Evolutionary conservation across 2,888 invertebrate genomes (phyloP).

Genomic region (Pinctada fucata): DNA sequence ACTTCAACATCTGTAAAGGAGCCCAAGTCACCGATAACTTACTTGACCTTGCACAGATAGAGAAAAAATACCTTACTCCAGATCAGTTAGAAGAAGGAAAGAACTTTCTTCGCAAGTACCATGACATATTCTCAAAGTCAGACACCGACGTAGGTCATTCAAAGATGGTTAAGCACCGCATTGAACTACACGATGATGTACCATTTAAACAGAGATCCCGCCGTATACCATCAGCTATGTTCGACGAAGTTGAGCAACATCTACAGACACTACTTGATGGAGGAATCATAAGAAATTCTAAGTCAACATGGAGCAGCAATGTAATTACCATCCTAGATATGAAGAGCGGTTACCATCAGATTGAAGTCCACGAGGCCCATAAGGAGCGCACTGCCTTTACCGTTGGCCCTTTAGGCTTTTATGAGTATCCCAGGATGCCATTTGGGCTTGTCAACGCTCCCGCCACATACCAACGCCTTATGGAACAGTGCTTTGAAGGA

Average conservation of each 20-base stretch:
- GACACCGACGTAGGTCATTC: slow-evolving; percentile 25
- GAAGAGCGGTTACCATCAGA: slow-evolving; percentile 19
- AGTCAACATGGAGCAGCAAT: slow-evolving; percentile 15
- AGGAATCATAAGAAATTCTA: slow-evolving; percentile 12
- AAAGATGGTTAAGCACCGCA: slow-evolving; percentile 8
- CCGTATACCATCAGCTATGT: slow-evolving; percentile 22
- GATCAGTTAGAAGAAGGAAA: slow-evolving; percentile 5
- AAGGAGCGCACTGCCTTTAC: slow-evolving; percentile 26
- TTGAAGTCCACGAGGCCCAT: slow-evolving; percentile 18
- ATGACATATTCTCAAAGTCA: slow-evolving; percentile 21
- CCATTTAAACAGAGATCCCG: slow-evolving; percentile 25
- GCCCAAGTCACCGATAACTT: slow-evolving; percentile 35
- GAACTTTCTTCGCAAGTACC: neutral
- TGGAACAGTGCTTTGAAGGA: slow-evolving; percentile 5
- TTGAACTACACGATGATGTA: slow-evolving; percentile 14
- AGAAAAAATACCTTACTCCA: slow-evolving; percentile 37
- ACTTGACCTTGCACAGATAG: slow-evolving; percentile 22
- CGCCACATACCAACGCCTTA: slow-evolving; percentile 2
- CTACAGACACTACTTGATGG: slow-evolving; percentile 12
- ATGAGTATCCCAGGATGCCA: slow-evolving; percentile 16
- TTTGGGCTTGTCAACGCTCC: slow-evolving; percentile 9
- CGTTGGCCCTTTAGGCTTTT: slow-evolving; percentile 26
- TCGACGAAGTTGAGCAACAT: slow-evolving; percentile 24
- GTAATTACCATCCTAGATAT: slow-evolving; percentile 5
- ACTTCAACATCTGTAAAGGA: neutral